A percentile compares a stretch with the other conserved stretches of the same genome.
phyloP scores from a whole-genome alignment of 2,113 vertebrate genomes.

The Ceuthmochares aereus region DNA sequence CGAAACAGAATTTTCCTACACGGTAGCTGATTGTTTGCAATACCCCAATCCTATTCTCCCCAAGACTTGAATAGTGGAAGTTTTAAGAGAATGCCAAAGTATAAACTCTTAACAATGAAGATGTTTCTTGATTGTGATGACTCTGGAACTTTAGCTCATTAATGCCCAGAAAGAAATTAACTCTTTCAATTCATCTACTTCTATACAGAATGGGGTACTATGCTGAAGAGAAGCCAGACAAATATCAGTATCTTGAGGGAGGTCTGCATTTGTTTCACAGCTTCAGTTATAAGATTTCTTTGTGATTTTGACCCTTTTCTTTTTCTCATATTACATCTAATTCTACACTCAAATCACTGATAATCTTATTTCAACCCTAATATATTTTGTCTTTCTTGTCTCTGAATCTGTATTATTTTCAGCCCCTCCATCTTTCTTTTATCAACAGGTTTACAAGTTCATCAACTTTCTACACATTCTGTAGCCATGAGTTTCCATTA shows the following conservation, averaged over 20 bases:
- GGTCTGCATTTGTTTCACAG: not conserved
- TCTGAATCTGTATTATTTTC: not conserved
- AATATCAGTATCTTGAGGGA: not conserved
- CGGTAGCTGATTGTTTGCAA: not conserved
- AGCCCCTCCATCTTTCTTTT: not conserved
- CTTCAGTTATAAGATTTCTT: not conserved
- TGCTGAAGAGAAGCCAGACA: not conserved
- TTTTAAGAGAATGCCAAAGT: not conserved
- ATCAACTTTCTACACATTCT: not conserved
- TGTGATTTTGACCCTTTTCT: not conserved
- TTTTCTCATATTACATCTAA: not conserved
- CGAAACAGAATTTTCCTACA: not conserved
- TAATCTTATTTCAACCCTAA: not conserved
- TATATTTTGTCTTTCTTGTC: not conserved
- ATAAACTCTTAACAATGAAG: not conserved
- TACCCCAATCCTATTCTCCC: not conserved
- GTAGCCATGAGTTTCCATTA: not conserved
- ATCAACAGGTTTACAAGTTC: not conserved
- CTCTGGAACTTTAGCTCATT: not conserved
- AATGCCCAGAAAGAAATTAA: not conserved
- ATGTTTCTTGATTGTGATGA: not conserved
- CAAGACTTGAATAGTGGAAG: not conserved
- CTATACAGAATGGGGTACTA: not conserved
- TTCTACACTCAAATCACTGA: not conserved
- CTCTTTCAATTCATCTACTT: not conserved